phyloP scores from a whole-genome alignment of 2,797 vertebrate genomes.

The Bryconaethiops microstoma region DNA sequence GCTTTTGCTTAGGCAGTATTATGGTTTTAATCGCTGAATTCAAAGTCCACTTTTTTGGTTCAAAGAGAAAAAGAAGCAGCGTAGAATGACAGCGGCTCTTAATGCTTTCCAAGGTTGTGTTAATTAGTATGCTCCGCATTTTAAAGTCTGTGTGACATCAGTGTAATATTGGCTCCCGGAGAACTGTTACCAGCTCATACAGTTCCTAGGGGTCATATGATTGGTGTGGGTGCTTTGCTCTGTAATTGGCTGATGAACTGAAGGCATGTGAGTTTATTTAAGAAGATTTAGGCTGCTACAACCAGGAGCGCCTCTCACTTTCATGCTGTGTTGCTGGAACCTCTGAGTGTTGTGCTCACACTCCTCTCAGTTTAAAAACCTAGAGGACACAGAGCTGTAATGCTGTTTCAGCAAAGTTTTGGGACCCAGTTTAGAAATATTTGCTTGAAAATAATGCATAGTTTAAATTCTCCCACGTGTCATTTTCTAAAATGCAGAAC shows the following conservation, averaged over 20 bases:
- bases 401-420: background rate
- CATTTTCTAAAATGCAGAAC: too few species aligned
- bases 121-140: conserved; percentile 9
- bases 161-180: conserved; percentile 40
- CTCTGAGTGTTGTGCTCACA: background rate
- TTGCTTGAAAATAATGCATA: background rate
- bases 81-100: background rate
- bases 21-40: background rate
- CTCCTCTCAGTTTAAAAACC: background rate
- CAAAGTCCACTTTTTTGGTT: background rate
- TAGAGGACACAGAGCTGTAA: background rate
- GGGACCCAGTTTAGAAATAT: background rate
- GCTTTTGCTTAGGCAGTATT: background rate
- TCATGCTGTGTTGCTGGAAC: background rate
- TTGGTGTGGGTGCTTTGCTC: conserved; percentile 56
- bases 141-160: background rate
- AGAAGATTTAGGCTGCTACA: conserved; percentile 53
- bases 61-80: background rate
- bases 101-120: conserved; percentile 8
- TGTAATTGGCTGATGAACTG: conserved; percentile 65
- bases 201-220: conserved; percentile 71
- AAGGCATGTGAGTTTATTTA: conserved; percentile 80
- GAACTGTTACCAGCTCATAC: conserved; percentile 47
- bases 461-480: too few species aligned
- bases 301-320: background rate